phyloP scores from a whole-genome alignment of 2,888 invertebrate species.

The Pycnomerus fuliginosus region DNA sequence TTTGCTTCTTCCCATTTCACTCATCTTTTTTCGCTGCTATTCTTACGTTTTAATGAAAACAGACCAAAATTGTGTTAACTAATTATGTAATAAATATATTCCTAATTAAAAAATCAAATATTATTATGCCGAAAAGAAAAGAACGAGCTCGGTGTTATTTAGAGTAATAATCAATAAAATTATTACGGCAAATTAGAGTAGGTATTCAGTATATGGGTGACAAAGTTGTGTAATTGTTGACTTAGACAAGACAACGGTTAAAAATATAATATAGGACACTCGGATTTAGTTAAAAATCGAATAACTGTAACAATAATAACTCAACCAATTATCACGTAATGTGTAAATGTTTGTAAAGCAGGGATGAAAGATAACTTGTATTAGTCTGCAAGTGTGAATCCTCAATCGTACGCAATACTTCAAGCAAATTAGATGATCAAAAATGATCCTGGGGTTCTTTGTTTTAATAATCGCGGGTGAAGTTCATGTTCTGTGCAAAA shows the following conservation, averaged over 20 bases:
- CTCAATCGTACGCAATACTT: conserved; percentile 23
- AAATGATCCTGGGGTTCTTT: conserved; percentile 12
- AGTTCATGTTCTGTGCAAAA: conserved; percentile 27
- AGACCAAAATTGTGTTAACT: too few relatives aligned
- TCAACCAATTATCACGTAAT: conserved; percentile 43
- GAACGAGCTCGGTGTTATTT: too few relatives aligned
- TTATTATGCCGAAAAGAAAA: too few relatives aligned
- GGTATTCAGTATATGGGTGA: too few relatives aligned
- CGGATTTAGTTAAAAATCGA: conserved; percentile 27
- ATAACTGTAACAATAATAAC: conserved; percentile 46
- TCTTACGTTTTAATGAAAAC: too few relatives aligned
- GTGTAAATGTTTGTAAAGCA: conserved; percentile 40
- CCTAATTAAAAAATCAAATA: too few relatives aligned
- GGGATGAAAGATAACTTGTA: conserved; percentile 36
- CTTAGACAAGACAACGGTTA: conserved; percentile 20
- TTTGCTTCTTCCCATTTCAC: too few relatives aligned
- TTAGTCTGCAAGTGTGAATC: conserved; percentile 19
- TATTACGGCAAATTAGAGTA: too few relatives aligned
- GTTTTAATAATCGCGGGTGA: conserved; percentile 13
- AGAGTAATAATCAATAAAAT: too few relatives aligned
- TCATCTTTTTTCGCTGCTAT: too few relatives aligned
- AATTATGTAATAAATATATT: too few relatives aligned
- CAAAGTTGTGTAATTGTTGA: conserved; percentile 20
- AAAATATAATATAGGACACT: conserved; percentile 30
- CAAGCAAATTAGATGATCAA: conserved; percentile 14